These are phyloP conservation scores for Anodontia alba DNA, from an alignment of 2,888 invertebrate species.

Conservation along the genomic window DNA sequence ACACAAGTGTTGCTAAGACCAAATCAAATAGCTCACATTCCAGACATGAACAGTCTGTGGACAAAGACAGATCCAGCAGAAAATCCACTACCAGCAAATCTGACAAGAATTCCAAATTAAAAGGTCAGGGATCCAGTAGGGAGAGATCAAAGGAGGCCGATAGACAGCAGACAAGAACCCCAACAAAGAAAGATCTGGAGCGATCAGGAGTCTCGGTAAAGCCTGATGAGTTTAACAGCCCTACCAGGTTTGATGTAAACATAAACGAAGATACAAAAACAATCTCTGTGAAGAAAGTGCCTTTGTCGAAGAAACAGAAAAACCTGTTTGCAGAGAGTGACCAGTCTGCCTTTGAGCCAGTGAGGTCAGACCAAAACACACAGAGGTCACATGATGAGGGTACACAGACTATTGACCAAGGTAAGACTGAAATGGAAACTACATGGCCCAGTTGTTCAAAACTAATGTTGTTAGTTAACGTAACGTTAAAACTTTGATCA, in stretches of 20 bases:
- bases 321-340: slow-evolving; percentile 27
- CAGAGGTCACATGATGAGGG: slow-evolving; percentile 10
- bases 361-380: not conserved
- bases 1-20: slow-evolving; percentile 45
- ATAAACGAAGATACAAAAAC: slow-evolving; percentile 52
- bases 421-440: too few relatives aligned
- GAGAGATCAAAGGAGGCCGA: slow-evolving; percentile 7
- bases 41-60: slow-evolving; percentile 22
- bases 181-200: slow-evolving; percentile 22
- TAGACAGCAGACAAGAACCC: slow-evolving; percentile 3
- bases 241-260: slow-evolving; percentile 71
- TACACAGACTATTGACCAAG: slow-evolving; percentile 4
- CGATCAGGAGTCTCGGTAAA: slow-evolving; percentile 26
- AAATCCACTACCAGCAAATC: slow-evolving; percentile 35
- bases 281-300: slow-evolving; percentile 39
- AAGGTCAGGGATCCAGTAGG: slow-evolving; percentile 18
- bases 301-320: slow-evolving; percentile 37
- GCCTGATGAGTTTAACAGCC: slow-evolving; percentile 61
- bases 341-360: not conserved
- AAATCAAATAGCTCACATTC: slow-evolving; percentile 43
- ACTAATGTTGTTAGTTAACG: too few relatives aligned
- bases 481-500: too few relatives aligned
- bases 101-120: slow-evolving; percentile 38
- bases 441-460: too few relatives aligned
- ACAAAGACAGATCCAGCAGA: slow-evolving; percentile 28